Evolutionary conservation across 2,113 vertebrate genomes (phyloP).

Genomic region (Rhagologus leucostigma): DNA sequence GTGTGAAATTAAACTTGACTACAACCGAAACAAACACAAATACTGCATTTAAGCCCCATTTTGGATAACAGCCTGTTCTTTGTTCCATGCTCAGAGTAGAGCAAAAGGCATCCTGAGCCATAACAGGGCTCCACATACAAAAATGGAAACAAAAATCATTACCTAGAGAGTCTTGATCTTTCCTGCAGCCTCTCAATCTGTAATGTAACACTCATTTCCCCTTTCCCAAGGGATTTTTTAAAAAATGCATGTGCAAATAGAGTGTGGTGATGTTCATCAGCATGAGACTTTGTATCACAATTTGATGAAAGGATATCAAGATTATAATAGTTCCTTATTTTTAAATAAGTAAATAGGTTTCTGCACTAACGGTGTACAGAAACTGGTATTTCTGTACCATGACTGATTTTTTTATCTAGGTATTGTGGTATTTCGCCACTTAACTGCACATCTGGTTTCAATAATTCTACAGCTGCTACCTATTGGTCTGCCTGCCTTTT

Average conservation of each 20-base stretch:
- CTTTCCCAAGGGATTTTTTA: background rate
- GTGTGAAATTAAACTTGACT: background rate
- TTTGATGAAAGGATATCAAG: background rate
- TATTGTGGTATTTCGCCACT: background rate
- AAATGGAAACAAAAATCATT: background rate
- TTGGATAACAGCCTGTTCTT: background rate
- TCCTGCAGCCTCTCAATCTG: background rate
- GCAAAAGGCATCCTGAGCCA: background rate
- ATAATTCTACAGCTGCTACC: constrained; percentile 41
- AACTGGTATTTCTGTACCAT: background rate
- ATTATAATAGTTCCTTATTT: background rate
- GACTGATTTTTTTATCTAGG: background rate
- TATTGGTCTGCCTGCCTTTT: background rate
- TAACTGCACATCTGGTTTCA: constrained; percentile 36
- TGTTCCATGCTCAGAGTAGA: background rate
- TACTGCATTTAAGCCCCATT: background rate
- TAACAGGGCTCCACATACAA: background rate
- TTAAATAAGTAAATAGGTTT: background rate
- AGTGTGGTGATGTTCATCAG: background rate
- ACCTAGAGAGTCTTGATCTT: background rate
- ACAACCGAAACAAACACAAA: background rate
- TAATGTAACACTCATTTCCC: background rate
- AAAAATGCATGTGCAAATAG: background rate
- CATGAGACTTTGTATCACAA: background rate
- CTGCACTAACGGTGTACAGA: background rate